Conservation (phyloP, 2,797 vertebrate genomes). For the Sylvilagus floridanus region DNA sequence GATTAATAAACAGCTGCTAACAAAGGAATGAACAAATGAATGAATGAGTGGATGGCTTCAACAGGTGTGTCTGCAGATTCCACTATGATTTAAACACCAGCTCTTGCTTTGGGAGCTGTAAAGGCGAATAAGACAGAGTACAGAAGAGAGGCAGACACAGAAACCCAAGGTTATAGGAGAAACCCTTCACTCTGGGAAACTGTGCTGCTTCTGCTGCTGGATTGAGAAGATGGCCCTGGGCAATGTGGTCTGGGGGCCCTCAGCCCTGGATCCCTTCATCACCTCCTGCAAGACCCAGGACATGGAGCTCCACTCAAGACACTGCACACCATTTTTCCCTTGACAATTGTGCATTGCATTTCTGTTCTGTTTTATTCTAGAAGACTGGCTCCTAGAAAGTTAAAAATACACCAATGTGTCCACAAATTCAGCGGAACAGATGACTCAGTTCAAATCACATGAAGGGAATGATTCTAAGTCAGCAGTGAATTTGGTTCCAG, state of each 20-base stretch:
- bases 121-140: not conserved
- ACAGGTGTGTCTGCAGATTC: not conserved
- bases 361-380: constrained; percentile 66
- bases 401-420: constrained; percentile 79
- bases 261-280: not conserved
- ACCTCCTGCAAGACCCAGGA: not conserved
- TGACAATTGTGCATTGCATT: not conserved
- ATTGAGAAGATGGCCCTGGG: not conserved
- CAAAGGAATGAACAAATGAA: not conserved
- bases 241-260: not conserved
- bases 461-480: constrained; percentile 74
- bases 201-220: not conserved
- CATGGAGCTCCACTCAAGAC: not conserved
- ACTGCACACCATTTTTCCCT: not conserved
- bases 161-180: not conserved
- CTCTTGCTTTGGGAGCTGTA: not conserved
- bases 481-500: constrained; percentile 61
- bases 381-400: constrained; percentile 67
- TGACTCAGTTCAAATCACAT: constrained; percentile 79
- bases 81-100: not conserved
- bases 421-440: constrained; percentile 73
- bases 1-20: constrained; percentile 14
- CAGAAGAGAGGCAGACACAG: constrained; percentile 1
- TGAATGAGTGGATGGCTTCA: not conserved
- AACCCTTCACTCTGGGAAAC: constrained; percentile 21